These are phyloP conservation scores for Tachysurus vachellii DNA, from an alignment of 2,113 vertebrate species.

Conservation along the genomic window DNA sequence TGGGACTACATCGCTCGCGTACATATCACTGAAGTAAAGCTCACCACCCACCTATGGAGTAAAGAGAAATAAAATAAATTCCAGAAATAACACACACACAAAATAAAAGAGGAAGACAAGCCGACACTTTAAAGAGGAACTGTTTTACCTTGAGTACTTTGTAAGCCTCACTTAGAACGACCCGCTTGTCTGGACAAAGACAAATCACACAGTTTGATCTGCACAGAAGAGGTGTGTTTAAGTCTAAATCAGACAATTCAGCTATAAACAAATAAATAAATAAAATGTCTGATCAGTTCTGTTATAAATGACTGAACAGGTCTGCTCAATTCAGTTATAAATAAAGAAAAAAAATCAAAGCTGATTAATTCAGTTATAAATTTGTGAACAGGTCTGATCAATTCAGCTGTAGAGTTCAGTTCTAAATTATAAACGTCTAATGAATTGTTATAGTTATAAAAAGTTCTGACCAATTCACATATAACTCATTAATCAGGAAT, in stretches of 20 bases:
- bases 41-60: constrained; percentile 69
- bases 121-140: not conserved
- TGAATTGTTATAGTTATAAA: not conserved
- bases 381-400: not conserved
- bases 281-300: not conserved
- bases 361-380: not conserved
- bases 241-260: not conserved
- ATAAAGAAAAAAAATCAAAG: not conserved
- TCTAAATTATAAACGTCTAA: not conserved
- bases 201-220: constrained; percentile 78
- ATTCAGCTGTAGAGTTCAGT: not conserved
- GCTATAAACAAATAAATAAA: no score
- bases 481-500: not conserved
- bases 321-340: not conserved
- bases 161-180: constrained; percentile 68
- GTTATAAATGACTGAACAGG: not conserved
- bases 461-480: not conserved
- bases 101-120: not conserved
- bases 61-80: constrained; percentile 9
- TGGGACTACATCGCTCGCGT: constrained; percentile 67
- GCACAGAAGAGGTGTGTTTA: constrained; percentile 20
- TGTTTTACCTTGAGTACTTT: constrained; percentile 66
- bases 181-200: constrained; percentile 70
- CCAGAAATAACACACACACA: not conserved
- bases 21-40: constrained; percentile 76